phyloP scores from a whole-genome alignment of 2,888 invertebrate genomes.

The Drosophila kanekoi region DNA sequence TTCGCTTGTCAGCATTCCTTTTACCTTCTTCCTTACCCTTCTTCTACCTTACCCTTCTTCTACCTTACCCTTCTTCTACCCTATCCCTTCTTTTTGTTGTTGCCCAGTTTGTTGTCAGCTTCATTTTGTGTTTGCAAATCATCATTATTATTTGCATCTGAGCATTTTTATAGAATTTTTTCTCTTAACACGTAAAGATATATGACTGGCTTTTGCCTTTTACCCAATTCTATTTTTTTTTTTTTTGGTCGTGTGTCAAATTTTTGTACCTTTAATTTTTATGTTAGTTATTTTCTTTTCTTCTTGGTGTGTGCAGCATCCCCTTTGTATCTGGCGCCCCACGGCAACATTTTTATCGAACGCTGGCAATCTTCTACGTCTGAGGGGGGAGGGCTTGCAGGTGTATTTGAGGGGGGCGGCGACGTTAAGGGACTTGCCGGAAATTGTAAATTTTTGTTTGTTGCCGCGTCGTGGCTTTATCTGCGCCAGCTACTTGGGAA shows the following conservation, averaged over 20 bases:
- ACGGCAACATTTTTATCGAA: slow-evolving; percentile 66
- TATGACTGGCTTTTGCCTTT: slow-evolving; percentile 48
- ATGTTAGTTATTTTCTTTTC: slow-evolving; percentile 52
- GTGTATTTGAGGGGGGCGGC: not conserved
- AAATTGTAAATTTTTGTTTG: slow-evolving; percentile 74
- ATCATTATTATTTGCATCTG: slow-evolving; percentile 77
- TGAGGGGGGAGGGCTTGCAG: not conserved
- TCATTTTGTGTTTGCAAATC: slow-evolving; percentile 77
- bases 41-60: no score
- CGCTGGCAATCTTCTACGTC: slow-evolving; percentile 51
- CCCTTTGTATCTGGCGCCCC: slow-evolving; percentile 61
- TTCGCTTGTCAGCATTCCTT: slow-evolving; percentile 61
- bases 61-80: no score
- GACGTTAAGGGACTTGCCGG: slow-evolving; percentile 53
- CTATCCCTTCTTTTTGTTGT: slow-evolving; percentile 12
- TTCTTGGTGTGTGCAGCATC: slow-evolving; percentile 17
- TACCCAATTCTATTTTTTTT: no score
- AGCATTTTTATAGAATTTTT: slow-evolving; percentile 53
- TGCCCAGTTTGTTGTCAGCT: slow-evolving; percentile 37
- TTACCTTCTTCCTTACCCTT: no score
- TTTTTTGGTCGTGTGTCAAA: slow-evolving; percentile 59
- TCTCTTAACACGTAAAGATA: slow-evolving; percentile 30
- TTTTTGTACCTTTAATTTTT: slow-evolving; percentile 67
- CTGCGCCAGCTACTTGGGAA: slow-evolving; percentile 31
- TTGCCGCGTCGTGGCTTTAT: slow-evolving; percentile 50